Base-by-base conservation (phyloP, 2,888 invertebrate species). In the Athetis lepigone region DNA sequence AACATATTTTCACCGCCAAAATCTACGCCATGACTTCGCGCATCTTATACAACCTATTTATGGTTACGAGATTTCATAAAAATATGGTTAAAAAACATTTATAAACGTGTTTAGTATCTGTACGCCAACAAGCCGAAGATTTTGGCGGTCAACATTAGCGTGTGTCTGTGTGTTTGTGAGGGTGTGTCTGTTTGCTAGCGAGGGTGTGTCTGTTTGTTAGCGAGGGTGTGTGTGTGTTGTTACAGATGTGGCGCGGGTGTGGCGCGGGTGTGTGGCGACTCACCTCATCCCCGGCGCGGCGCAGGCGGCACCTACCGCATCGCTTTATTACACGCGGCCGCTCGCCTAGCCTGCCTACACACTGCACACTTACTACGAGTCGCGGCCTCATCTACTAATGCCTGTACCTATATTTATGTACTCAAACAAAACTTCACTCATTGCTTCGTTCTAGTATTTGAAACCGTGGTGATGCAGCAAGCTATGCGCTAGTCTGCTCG, bases 221-320 rank as follows among this genome's bases (percentile, higher is more conserved):
- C 13, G 33, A 13, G 13, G 29, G 33, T 13, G 33, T 33, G 13
- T 29, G 33, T 2, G 33, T 33, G 1, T 33, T 9, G 33, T 11
- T 9, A 33, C 1, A 11, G 29, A 11, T 29, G 29, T 29, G 29
- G 13, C 29, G 27, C 21, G 8, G 11, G 7, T 4, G 9, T 13
- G 61, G 9, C n/a, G 18, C 4, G 13, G 5, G 23, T 47, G 18
- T 16, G n/a, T n/a, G 9, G 19, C 16, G 57, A 75, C 76, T 70
- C 70, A 73, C 73, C 76, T 60, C 58, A 13, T 66, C 63, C 56
- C 57, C 61, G 64, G 51, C 73, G 69, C 56, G 52, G 58, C 55
- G 64, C 64, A 40, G 64, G 69, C 68, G 64, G 62, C 73, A 70
- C 71, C 67, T 71, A 57, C 54, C 66, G 63, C 75, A 74, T 65